Evolutionary conservation across 2,888 invertebrate genomes (phyloP).

Genomic region (Oasisia sp.): DNA sequence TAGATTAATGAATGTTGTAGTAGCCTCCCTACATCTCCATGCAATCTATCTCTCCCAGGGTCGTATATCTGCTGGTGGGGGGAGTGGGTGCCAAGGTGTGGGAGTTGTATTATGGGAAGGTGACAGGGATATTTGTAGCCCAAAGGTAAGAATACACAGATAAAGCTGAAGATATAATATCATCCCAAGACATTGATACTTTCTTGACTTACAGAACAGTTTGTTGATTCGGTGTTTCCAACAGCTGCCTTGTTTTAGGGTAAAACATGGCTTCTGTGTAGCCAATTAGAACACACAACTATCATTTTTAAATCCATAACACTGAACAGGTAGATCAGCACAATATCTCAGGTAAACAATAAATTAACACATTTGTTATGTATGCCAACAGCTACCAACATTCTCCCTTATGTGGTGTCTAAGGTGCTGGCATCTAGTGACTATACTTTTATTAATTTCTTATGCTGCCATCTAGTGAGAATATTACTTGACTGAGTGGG

Average conservation of each 20-base stretch:
- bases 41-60: not conserved
- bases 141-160: not conserved
- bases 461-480: not conserved
- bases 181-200: not conserved
- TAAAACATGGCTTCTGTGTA: not conserved
- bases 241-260: not conserved
- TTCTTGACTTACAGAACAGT: not conserved
- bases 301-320: not conserved
- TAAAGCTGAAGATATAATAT: not conserved
- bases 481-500: not conserved
- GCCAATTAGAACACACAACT: not conserved
- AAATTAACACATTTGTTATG: not conserved
- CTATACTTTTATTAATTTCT: not conserved
- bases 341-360: not conserved
- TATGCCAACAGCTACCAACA: not conserved
- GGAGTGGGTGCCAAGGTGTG: not conserved
- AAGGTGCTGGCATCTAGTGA: conserved; percentile 3
- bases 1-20: not conserved
- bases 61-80: not conserved
- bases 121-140: not conserved
- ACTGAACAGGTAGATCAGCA: not conserved
- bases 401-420: not conserved
- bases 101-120: not conserved
- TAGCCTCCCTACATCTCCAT: not conserved
- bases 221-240: not conserved